Conservation (phyloP, 2,113 vertebrate genomes). For the Cyanistes caeruleus region DNA sequence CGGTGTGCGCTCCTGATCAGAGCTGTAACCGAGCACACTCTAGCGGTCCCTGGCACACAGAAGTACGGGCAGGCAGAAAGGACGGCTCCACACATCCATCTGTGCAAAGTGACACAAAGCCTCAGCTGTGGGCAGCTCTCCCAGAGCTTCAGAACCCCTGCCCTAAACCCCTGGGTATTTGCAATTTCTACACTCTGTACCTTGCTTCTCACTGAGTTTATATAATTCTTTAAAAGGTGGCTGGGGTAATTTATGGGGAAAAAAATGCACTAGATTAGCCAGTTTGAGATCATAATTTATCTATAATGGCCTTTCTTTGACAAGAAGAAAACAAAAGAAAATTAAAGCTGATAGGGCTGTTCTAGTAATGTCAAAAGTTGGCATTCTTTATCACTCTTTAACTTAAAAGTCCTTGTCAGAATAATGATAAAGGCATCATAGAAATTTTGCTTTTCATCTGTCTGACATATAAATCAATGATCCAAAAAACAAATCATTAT, state of each 20-base stretch:
- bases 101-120: fast-evolving
- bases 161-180: fast-evolving
- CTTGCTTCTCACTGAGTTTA: not conserved
- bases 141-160: not conserved
- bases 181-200: not conserved
- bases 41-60: not conserved
- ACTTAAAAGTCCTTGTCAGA: constrained; percentile 74
- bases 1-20: fast-evolving
- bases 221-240: not conserved
- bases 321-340: constrained; percentile 59
- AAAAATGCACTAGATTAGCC: constrained; percentile 44
- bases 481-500: constrained; percentile 55
- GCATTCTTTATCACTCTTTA: constrained; percentile 74
- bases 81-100: fast-evolving
- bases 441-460: constrained; percentile 76
- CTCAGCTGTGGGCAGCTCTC: not conserved
- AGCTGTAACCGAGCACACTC: constrained; percentile 12
- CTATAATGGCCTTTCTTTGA: constrained; percentile 56
- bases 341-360: constrained; percentile 66
- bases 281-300: constrained; percentile 66
- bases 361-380: constrained; percentile 69
- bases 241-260: constrained; percentile 30
- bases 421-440: constrained; percentile 71
- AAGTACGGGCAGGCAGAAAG: not conserved
- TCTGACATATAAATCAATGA: constrained; percentile 76